phyloP scores from a whole-genome alignment of 2,797 vertebrate genomes.

The Enteromius viviparus region DNA sequence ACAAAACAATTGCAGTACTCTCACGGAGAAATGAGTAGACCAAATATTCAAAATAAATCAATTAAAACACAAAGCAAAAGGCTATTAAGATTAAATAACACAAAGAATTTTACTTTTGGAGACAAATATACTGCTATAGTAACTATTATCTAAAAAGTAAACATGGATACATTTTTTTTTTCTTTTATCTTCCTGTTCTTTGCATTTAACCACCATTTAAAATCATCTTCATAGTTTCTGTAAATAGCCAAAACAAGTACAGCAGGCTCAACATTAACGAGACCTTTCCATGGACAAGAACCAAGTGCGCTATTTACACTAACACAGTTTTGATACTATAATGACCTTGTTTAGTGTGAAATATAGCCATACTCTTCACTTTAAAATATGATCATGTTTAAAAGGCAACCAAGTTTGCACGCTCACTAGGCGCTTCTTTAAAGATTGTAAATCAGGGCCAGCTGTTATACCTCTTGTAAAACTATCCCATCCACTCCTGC shows the following conservation, averaged over 20 bases:
- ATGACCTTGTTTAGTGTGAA: slow-evolving; percentile 37
- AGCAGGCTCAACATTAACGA: background rate
- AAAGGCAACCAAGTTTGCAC: slow-evolving; percentile 33
- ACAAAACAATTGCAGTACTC: background rate
- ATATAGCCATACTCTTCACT: slow-evolving; percentile 47
- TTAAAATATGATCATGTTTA: slow-evolving; percentile 40
- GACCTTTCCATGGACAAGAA: slow-evolving; percentile 20
- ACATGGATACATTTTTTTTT: background rate
- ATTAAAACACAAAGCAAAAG: slow-evolving; percentile 6
- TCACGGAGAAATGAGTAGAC: background rate
- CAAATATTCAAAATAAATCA: background rate
- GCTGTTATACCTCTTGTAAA: slow-evolving; percentile 85
- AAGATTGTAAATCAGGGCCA: slow-evolving; percentile 77
- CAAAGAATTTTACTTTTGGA: slow-evolving; percentile 4
- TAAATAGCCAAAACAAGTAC: background rate
- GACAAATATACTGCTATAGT: slow-evolving; percentile 60
- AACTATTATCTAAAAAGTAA: background rate
- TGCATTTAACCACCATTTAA: background rate
- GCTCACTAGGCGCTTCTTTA: slow-evolving; percentile 65
- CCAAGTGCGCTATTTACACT: background rate
- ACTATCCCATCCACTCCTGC: slow-evolving; percentile 80
- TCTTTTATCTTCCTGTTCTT: background rate
- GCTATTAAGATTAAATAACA: background rate
- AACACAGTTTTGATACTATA: slow-evolving; percentile 21
- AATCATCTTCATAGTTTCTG: background rate